These are phyloP conservation scores for Drosophila paranaensis DNA, from an alignment of 2,888 invertebrate genomes.

Conservation along the genomic window DNA sequence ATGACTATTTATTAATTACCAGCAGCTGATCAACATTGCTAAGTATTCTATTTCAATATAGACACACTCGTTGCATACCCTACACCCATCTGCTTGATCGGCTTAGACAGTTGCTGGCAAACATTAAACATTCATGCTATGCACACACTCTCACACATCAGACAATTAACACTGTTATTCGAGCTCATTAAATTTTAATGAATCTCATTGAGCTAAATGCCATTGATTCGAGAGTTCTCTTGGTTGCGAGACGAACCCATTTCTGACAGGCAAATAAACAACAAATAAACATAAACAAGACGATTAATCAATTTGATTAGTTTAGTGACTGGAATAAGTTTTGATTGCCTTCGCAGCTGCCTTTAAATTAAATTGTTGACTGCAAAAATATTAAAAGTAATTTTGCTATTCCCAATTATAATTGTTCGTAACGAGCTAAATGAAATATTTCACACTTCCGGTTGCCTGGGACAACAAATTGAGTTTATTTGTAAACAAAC, in stretches of 20 bases:
- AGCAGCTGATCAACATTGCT: neutral
- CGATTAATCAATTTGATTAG: neutral
- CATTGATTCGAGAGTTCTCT: constrained; percentile 3
- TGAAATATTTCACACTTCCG: neutral
- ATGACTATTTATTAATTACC: neutral
- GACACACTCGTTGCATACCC: neutral
- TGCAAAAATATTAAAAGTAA: no score
- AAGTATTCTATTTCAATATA: neutral
- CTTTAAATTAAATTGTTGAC: neutral
- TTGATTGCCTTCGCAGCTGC: neutral
- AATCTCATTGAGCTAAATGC: constrained; percentile 20
- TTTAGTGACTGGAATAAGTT: neutral
- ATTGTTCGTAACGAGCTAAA: neutral
- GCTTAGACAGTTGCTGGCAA: neutral
- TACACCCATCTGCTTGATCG: neutral
- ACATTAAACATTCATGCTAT: constrained; percentile 11
- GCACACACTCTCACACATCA: constrained; percentile 4
- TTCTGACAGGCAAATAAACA: neutral
- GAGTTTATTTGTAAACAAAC: neutral
- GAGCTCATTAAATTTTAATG: constrained; percentile 18
- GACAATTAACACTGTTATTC: constrained; percentile 22
- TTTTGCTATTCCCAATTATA: no score
- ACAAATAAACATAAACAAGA: neutral
- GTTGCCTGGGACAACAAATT: neutral
- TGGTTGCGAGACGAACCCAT: neutral